These are phyloP conservation scores for Mycetomoellerius zeteki DNA, from an alignment of 1,140 invertebrate genomes.

Conservation along the genomic window DNA sequence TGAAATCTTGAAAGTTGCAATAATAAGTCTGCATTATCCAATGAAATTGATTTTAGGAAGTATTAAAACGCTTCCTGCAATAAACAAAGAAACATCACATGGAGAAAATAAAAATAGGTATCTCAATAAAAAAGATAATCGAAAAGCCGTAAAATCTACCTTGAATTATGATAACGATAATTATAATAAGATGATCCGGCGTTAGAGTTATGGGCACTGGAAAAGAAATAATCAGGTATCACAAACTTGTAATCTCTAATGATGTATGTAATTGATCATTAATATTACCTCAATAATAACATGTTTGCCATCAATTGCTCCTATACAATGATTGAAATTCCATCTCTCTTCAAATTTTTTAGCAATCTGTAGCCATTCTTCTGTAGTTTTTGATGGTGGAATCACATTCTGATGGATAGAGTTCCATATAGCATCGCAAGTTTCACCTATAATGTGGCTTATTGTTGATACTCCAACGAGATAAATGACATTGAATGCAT, in stretches of 20 bases:
- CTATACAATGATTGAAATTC: constrained; percentile 10
- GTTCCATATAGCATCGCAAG: background rate
- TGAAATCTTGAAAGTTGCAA: background rate
- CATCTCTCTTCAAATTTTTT: constrained; percentile 8
- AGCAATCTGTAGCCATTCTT: background rate
- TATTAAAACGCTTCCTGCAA: background rate
- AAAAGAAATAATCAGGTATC: constrained; percentile 1
- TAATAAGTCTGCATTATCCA: background rate
- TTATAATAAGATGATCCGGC: constrained; percentile 7
- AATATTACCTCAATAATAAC: constrained; percentile 20
- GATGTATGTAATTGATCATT: background rate
- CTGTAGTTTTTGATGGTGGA: constrained; percentile 16
- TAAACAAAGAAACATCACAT: background rate
- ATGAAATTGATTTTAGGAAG: background rate
- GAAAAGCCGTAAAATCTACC: background rate
- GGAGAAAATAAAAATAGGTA: background rate
- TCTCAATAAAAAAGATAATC: background rate
- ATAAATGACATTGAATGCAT: constrained; percentile 25
- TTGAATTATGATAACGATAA: background rate
- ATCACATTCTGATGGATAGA: background rate
- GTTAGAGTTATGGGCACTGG: background rate
- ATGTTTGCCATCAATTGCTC: constrained; percentile 10
- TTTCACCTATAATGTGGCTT: constrained; percentile 17
- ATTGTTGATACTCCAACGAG: constrained; percentile 17
- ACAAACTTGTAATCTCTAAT: background rate